Conservation (phyloP, 1,140 invertebrate species). For the Mizuhopecten yessoensis region DNA sequence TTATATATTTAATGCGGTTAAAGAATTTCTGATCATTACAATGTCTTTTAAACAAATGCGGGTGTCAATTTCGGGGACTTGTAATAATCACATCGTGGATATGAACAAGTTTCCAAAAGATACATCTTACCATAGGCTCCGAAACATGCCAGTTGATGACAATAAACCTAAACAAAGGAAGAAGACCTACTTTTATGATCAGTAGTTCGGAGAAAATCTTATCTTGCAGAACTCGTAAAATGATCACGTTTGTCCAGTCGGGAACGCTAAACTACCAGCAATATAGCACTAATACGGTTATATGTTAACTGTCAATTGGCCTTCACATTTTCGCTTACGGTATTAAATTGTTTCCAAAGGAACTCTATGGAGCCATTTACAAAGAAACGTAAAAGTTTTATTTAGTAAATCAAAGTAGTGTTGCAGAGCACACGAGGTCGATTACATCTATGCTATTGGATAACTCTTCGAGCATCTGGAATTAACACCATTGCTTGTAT, state of each 20-base stretch:
- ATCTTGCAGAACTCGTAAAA: constrained; percentile 22
- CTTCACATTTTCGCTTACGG: not conserved
- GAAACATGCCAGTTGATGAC: constrained; percentile 6
- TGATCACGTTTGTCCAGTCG: not conserved
- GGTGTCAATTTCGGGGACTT: not conserved
- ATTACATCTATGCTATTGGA: not conserved
- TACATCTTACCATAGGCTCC: not conserved
- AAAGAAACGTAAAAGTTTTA: constrained; percentile 30
- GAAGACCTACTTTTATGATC: not conserved
- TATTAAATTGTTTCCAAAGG: not conserved
- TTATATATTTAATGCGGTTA: too few relatives aligned
- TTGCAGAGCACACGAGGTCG: not conserved
- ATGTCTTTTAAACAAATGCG: too few relatives aligned
- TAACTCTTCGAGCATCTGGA: not conserved
- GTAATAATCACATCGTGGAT: not conserved
- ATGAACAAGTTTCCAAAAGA: not conserved
- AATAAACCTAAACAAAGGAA: not conserved
- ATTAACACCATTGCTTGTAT: not conserved
- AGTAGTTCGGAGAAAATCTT: constrained; percentile 15
- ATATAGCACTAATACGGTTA: constrained; percentile 17
- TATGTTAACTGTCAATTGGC: constrained; percentile 21
- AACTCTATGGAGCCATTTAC: not conserved
- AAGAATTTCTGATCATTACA: too few relatives aligned
- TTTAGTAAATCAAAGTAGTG: not conserved
- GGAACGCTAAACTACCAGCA: not conserved